Conservation (phyloP, 2,888 invertebrate genomes). For the Euzetes globulus region DNA sequence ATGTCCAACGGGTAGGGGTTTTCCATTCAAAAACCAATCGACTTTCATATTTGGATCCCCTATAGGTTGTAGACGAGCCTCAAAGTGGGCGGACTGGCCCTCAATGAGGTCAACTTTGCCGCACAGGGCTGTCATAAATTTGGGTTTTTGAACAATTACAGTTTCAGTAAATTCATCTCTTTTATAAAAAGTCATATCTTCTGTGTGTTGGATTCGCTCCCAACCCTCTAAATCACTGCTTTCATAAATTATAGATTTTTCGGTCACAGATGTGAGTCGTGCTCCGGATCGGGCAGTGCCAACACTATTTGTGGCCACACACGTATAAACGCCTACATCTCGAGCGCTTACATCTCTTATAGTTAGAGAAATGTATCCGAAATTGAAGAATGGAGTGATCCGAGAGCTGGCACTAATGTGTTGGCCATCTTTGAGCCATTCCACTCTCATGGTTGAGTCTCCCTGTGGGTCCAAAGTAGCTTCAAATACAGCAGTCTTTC, state of each 20-base stretch:
- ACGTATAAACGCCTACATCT: slow-evolving; percentile 82
- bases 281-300: slow-evolving; percentile 78
- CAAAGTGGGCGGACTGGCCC: slow-evolving; percentile 79
- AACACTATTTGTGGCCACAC: slow-evolving; percentile 73
- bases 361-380: slow-evolving; percentile 87
- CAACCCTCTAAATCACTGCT: slow-evolving; percentile 85
- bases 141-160: slow-evolving; percentile 52
- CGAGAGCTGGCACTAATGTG: slow-evolving; percentile 86
- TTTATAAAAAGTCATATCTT: slow-evolving; percentile 47
- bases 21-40: slow-evolving; percentile 93
- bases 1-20: slow-evolving; percentile 83
- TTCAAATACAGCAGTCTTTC: slow-evolving; percentile 78
- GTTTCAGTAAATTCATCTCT: not conserved
- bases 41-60: slow-evolving; percentile 89
- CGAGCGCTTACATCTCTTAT: slow-evolving; percentile 81
- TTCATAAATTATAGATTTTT: slow-evolving; percentile 50
- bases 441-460: slow-evolving; percentile 86
- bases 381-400: slow-evolving; percentile 86
- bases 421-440: slow-evolving; percentile 71
- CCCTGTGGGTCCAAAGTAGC: slow-evolving; percentile 84
- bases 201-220: slow-evolving; percentile 80
- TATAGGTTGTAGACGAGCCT: slow-evolving; percentile 88
- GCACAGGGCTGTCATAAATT: slow-evolving; percentile 77
- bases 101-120: slow-evolving; percentile 73
- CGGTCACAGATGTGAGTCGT: slow-evolving; percentile 53